Conservation (phyloP, 2,888 invertebrate genomes). For the Microchrysa polita region DNA sequence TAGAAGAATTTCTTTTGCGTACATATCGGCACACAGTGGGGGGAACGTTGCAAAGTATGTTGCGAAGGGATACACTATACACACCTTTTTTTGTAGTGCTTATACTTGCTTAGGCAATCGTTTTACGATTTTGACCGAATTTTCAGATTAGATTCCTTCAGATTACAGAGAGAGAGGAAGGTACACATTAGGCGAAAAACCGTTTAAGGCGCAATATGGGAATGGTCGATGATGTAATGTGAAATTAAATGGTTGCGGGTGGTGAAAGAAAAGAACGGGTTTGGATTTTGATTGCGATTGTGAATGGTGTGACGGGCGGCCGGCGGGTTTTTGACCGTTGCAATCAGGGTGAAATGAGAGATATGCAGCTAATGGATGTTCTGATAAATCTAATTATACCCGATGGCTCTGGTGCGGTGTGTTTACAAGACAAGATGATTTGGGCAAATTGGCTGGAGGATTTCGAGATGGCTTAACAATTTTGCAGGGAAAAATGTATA, state of each 20-base stretch:
- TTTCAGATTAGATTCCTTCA: conserved; percentile 28
- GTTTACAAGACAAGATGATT: no score
- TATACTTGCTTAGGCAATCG: conserved; percentile 41
- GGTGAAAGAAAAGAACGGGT: no score
- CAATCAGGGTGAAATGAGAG: no score
- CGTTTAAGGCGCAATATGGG: background rate
- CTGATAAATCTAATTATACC: no score
- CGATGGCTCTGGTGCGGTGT: no score
- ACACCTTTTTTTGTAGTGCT: background rate
- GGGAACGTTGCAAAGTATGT: conserved; percentile 18
- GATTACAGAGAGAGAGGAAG: conserved; percentile 36
- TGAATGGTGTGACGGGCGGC: no score
- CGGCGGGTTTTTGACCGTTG: no score
- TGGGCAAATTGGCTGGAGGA: no score
- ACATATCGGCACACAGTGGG: background rate
- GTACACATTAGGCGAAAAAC: background rate
- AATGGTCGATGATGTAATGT: conserved; percentile 30
- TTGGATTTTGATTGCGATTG: no score
- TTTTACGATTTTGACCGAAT: conserved; percentile 43
- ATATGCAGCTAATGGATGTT: no score
- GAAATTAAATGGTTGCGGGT: conserved; percentile 20
- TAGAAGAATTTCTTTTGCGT: background rate
- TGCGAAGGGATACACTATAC: conserved; percentile 28
- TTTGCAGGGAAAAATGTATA: no score
- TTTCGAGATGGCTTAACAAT: no score